Conservation (phyloP, 2,888 invertebrate genomes). For the Xestoiulus laeticollis region DNA sequence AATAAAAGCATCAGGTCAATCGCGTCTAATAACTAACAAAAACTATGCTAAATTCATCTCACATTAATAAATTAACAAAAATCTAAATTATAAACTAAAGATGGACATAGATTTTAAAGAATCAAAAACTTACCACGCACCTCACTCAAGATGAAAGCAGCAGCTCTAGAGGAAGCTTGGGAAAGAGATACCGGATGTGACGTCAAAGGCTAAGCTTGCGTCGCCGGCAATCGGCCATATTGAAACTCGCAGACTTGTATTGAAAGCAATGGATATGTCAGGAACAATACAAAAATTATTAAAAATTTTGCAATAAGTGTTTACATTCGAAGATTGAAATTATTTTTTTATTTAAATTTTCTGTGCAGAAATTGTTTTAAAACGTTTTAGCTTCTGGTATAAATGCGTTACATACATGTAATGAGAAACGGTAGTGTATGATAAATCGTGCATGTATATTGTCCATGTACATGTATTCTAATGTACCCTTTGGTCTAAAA, state of each 20-base stretch:
- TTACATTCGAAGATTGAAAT: too few relatives aligned
- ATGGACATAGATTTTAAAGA: background rate
- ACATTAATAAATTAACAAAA: background rate
- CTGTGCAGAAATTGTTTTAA: too few relatives aligned
- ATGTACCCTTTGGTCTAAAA: too few relatives aligned
- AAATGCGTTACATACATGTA: too few relatives aligned
- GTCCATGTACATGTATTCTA: too few relatives aligned
- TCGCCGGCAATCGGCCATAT: background rate
- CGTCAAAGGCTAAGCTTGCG: background rate
- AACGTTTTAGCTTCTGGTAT: too few relatives aligned
- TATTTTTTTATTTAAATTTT: too few relatives aligned
- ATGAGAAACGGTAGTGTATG: too few relatives aligned
- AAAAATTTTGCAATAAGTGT: too few relatives aligned
- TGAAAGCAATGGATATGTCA: too few relatives aligned
- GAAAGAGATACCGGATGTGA: background rate
- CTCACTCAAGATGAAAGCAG: background rate
- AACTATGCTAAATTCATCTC: background rate
- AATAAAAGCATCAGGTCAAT: background rate
- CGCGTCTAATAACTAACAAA: background rate
- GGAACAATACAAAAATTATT: too few relatives aligned
- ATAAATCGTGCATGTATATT: too few relatives aligned
- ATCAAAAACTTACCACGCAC: conserved; percentile 1
- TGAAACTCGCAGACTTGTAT: background rate
- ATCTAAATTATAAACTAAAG: background rate
- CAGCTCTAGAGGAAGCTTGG: background rate